Evolutionary conservation across 2,797 vertebrate species (phyloP).

Genomic region (Lepilemur ruficaudatus): DNA sequence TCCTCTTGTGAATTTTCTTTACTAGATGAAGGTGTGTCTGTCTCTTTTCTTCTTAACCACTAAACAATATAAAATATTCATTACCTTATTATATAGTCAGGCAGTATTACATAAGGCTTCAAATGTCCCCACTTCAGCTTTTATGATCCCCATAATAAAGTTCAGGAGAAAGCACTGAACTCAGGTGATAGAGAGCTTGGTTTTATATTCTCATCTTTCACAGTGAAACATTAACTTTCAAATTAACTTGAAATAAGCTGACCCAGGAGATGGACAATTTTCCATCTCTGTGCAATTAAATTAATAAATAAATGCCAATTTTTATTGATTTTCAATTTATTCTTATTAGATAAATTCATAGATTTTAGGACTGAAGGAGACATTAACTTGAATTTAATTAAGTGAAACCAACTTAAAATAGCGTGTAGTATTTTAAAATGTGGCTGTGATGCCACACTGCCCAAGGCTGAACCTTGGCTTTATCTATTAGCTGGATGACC

Average conservation of each 20-base stretch:
- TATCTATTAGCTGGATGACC: not conserved
- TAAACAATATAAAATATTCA: not conserved
- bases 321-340: not conserved
- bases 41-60: not conserved
- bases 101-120: not conserved
- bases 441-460: not conserved
- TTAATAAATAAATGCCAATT: not conserved
- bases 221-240: not conserved
- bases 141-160: not conserved
- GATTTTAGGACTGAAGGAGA: not conserved
- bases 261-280: not conserved
- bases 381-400: not conserved
- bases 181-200: not conserved
- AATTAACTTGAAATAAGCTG: not conserved
- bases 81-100: not conserved
- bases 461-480: not conserved
- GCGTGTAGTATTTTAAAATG: not conserved
- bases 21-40: not conserved
- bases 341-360: not conserved
- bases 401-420: not conserved
- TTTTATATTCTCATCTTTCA: not conserved
- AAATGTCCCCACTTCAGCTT: not conserved
- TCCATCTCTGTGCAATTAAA: not conserved
- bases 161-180: not conserved
- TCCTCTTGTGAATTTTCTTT: not conserved